These are phyloP conservation scores for Cydia amplana DNA, from an alignment of 1,140 invertebrate genomes.

Conservation along the genomic window DNA sequence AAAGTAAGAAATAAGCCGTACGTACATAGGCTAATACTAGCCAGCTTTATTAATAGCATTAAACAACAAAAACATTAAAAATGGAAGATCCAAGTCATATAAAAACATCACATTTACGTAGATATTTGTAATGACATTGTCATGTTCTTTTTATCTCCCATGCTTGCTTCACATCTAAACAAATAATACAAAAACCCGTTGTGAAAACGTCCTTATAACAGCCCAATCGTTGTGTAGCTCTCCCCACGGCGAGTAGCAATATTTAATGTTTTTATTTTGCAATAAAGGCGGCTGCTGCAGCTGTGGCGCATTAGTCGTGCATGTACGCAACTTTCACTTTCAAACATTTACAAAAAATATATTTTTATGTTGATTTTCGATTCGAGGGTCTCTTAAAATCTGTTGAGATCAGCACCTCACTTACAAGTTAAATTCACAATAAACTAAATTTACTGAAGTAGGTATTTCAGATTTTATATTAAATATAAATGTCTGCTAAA, in stretches of 20 bases:
- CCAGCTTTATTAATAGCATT: too few relatives aligned
- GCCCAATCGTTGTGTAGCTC: slow-evolving; percentile 55
- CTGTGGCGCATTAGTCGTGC: slow-evolving; percentile 62
- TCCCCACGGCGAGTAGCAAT: slow-evolving; percentile 51
- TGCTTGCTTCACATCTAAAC: not conserved
- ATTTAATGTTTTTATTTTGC: slow-evolving; percentile 71
- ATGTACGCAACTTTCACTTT: slow-evolving; percentile 36
- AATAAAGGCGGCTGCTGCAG: slow-evolving; percentile 65
- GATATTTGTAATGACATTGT: not conserved
- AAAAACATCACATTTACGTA: not conserved
- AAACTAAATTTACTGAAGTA: too few relatives aligned
- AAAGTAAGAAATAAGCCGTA: too few relatives aligned
- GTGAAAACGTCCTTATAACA: slow-evolving; percentile 37
- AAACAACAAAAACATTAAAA: not conserved
- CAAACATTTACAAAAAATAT: not conserved
- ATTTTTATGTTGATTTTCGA: too few relatives aligned
- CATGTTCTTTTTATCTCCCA: not conserved
- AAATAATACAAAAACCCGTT: not conserved
- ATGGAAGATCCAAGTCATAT: not conserved
- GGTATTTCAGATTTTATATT: too few relatives aligned
- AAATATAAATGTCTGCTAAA: too few relatives aligned
- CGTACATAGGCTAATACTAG: too few relatives aligned
- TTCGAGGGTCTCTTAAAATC: too few relatives aligned
- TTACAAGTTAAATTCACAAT: too few relatives aligned
- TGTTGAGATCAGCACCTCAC: too few relatives aligned